Conservation (phyloP, 2,113 vertebrate species). For the Shinisaurus crocodilurus region DNA sequence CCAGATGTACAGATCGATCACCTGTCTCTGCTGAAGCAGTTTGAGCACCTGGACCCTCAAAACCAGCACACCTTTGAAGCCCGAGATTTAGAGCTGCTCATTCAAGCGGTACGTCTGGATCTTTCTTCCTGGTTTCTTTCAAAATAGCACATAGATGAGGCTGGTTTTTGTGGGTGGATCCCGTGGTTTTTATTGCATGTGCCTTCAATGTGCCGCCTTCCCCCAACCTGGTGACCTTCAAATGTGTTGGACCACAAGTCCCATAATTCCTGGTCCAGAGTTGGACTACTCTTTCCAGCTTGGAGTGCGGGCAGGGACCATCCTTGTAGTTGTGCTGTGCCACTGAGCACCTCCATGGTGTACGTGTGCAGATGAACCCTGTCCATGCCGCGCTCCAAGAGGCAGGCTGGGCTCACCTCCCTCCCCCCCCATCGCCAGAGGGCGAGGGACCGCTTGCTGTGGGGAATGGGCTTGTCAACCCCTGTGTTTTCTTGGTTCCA, state of each 20-base stretch:
- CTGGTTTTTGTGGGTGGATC: background rate
- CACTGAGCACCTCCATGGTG: too few species aligned
- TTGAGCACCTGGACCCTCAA: conserved; percentile 92
- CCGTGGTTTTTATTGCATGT: background rate
- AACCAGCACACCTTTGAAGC: conserved; percentile 94
- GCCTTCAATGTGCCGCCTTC: background rate
- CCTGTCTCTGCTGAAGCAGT: conserved; percentile 87
- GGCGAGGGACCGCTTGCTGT: too few species aligned
- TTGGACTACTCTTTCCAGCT: background rate
- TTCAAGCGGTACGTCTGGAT: conserved; percentile 80
- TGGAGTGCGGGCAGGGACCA: background rate
- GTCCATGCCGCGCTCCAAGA: too few species aligned
- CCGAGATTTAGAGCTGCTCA: conserved; percentile 91
- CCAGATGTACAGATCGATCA: conserved; percentile 90
- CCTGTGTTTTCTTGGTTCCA: too few species aligned
- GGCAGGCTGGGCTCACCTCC: too few species aligned
- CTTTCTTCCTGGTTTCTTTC: background rate
- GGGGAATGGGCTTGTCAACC: too few species aligned
- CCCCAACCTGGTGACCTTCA: background rate
- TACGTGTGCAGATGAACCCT: too few species aligned
- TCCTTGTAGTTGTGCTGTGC: too few species aligned
- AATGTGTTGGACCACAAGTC: background rate
- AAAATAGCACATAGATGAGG: background rate
- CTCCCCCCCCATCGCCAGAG: too few species aligned
- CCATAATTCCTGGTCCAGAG: background rate